A percentile compares a stretch with the other conserved stretches of the same genome.
These are phyloP conservation scores for Macrophya annulata DNA, from an alignment of 2,888 invertebrate genomes.

Conservation along the genomic window DNA sequence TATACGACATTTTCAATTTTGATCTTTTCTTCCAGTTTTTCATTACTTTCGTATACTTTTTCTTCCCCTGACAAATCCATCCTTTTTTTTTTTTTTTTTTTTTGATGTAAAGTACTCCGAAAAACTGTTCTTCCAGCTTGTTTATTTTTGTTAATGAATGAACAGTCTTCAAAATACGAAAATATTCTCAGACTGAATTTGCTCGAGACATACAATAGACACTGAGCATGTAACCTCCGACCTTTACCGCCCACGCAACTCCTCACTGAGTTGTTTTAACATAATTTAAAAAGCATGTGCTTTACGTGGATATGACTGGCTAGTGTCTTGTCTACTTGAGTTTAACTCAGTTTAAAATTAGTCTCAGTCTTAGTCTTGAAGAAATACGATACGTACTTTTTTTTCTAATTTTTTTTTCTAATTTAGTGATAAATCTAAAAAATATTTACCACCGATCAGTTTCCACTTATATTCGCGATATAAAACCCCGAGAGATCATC, in stretches of 20 bases:
- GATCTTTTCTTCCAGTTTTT: too few species aligned
- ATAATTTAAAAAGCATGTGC: slow-evolving; percentile 12
- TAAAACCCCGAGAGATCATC: slow-evolving; percentile 13
- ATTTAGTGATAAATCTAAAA: not conserved
- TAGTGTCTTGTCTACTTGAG: not conserved
- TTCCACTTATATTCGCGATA: not conserved
- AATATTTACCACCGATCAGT: not conserved
- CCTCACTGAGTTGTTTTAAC: not conserved
- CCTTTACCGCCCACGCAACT: not conserved
- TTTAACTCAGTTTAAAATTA: not conserved
- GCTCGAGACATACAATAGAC: not conserved
- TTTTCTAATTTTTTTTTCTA: not conserved
- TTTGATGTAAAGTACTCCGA: too few species aligned
- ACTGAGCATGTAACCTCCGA: not conserved
- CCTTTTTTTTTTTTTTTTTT: too few species aligned
- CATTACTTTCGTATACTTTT: too few species aligned
- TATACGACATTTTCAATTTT: too few species aligned
- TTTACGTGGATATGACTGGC: not conserved
- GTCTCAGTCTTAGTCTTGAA: not conserved
- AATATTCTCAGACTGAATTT: not conserved
- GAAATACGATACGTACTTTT: not conserved
- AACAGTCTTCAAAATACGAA: not conserved
- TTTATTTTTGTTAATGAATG: not conserved
- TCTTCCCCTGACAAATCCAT: too few species aligned
- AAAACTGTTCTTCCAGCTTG: too few species aligned